Evolutionary conservation across 2,113 vertebrate genomes (phyloP).

Genomic region (Otis tarda): DNA sequence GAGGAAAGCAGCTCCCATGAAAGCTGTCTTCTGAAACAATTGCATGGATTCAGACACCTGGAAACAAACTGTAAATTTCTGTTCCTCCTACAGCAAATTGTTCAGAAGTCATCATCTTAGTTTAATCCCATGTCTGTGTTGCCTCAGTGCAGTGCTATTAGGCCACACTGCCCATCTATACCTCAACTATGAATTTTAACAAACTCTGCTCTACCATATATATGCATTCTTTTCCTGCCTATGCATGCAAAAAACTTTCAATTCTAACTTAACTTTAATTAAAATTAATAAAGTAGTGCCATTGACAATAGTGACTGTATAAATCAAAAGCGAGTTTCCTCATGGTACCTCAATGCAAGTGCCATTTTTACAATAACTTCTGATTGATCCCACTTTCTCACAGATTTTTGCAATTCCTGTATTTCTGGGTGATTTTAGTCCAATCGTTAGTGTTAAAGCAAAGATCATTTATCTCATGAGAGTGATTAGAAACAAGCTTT

Average conservation of each 20-base stretch:
- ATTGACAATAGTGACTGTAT: not conserved
- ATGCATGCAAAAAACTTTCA: not conserved
- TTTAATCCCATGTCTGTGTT: not conserved
- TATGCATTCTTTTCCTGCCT: not conserved
- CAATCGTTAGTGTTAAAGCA: not conserved
- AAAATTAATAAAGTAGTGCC: not conserved
- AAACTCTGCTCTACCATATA: not conserved
- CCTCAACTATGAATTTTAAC: not conserved
- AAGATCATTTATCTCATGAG: not conserved
- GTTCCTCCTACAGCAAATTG: not conserved
- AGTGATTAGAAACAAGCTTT: not conserved
- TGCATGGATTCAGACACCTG: not conserved
- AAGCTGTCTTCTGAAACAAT: not conserved
- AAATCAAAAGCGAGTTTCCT: not conserved
- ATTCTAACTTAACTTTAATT: not conserved
- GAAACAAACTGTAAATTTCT: not conserved
- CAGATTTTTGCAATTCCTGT: not conserved
- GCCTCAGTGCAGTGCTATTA: not conserved
- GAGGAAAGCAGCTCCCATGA: not conserved
- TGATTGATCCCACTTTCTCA: not conserved
- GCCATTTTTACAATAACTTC: not conserved
- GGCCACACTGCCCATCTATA: not conserved
- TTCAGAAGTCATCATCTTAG: not conserved
- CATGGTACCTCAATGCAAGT: not conserved
- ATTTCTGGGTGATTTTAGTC: not conserved